Evolutionary conservation across 1,140 invertebrate genomes (phyloP).

Genomic region (Anastatus disparis): DNA sequence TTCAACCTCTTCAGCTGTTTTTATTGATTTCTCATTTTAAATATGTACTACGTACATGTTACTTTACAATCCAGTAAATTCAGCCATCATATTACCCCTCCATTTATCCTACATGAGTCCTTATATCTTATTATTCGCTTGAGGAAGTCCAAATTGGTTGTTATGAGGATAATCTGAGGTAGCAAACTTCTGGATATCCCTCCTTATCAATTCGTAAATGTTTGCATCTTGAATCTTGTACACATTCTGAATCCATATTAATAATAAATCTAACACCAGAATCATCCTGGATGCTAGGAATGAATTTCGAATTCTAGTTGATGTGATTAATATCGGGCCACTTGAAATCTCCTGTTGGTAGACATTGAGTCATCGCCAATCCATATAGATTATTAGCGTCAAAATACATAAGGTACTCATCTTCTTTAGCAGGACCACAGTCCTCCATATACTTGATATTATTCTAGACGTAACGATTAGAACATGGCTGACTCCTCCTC

Average conservation of each 20-base stretch:
- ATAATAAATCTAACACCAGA: constrained; percentile 2
- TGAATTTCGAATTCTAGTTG: constrained; percentile 56
- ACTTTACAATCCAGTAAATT: no score
- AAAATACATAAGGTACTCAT: no score
- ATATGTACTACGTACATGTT: no score
- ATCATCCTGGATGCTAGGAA: constrained; percentile 51
- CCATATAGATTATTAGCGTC: no score
- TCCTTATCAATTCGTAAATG: neutral
- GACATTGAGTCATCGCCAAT: constrained; percentile 59
- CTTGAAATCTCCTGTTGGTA: no score
- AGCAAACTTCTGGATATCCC: neutral
- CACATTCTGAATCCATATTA: no score
- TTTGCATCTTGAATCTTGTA: neutral
- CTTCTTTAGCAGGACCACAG: constrained; percentile 62
- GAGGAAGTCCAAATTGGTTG: neutral
- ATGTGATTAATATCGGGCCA: no score
- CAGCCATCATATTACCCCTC: no score
- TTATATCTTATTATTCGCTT: neutral
- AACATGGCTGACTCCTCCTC: constrained; percentile 54
- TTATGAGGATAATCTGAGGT: neutral
- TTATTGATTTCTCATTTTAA: no score
- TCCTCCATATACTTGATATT: constrained; percentile 53
- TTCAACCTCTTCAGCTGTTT: no score
- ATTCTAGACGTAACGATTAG: neutral
- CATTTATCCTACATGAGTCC: neutral